Conservation (phyloP, 2,797 vertebrate genomes). For the Channa striata region DNA sequence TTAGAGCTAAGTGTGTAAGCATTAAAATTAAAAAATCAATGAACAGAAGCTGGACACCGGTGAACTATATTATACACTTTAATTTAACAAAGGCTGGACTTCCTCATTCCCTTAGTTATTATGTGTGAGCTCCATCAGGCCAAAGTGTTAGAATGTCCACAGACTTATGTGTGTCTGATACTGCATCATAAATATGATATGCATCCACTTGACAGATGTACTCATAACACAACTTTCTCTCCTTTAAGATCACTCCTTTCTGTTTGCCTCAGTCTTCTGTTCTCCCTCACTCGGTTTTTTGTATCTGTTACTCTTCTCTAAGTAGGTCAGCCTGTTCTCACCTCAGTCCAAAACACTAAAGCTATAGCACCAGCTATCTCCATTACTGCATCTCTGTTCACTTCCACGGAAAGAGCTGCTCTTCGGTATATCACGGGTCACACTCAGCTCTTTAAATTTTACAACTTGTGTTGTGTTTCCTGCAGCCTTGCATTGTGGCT, state of each 20-base stretch:
- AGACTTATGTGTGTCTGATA: not conserved
- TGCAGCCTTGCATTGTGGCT: conserved; percentile 10
- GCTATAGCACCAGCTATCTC: conserved; percentile 31
- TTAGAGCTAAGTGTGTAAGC: no score
- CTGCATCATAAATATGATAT: conserved; percentile 4
- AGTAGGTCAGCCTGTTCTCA: conserved; percentile 66
- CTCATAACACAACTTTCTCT: not conserved
- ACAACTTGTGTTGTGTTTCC: conserved; percentile 17
- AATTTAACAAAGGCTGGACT: no score
- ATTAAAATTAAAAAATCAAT: no score
- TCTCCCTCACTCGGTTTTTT: conserved; percentile 6
- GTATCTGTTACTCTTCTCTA: conserved; percentile 39
- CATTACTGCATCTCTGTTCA: conserved; percentile 30
- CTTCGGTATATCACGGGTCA: conserved; percentile 40
- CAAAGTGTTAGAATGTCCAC: not conserved
- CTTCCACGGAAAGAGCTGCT: conserved; percentile 25
- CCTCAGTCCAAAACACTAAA: conserved; percentile 47
- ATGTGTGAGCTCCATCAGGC: no score
- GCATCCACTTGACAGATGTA: conserved; percentile 5
- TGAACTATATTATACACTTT: no score
- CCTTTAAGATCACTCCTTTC: not conserved
- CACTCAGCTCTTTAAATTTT: conserved; percentile 13
- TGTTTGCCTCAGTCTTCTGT: conserved; percentile 17
- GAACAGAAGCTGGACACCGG: no score
- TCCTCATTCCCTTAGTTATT: no score